Base-by-base conservation (phyloP, 92 coral and sea anemone genomes). In the Epizoanthus ramosus region DNA sequence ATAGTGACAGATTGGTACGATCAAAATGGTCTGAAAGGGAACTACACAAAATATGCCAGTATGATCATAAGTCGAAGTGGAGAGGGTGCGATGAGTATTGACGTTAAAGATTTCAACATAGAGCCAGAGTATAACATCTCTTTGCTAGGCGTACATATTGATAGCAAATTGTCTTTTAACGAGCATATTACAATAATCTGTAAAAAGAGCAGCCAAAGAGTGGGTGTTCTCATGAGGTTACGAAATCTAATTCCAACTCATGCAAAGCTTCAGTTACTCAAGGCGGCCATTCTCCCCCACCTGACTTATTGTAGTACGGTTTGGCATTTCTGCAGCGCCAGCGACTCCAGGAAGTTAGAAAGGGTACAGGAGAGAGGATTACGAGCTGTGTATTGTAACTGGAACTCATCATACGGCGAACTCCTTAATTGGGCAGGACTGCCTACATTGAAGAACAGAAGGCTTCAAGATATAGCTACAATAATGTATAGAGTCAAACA, bases 41-140 rank as follows among this genome's bases (percentile, higher is more conserved):
- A 76, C 82, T 76, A 58, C 24, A 76, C 63, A 50, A 75, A 57
- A 66, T 76, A 58, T 28, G 82, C 69, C 23, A 57, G 82, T 21
- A 76, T 76, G 82, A 76, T 76, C 41, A 74, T 52, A 41, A 54
- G 70, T 13, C 41, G 37, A 50, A 31, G 69, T 3, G 82, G 67
- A 23, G 35, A 77, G 71, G 66, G 70, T 59, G 83, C 59, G 45
- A 79, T 60, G 58, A 79, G 57, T 79, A 79, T 79, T 68, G 57
- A 75, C 4, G 81, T 75, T n/a, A 75, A 75, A 64, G 68, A 75
- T 47, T 79, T 79, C 56, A 79, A 54, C 53, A 79, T 79, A 59
- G 83, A 79, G 83, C 71, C 83, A 16, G 83, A 79, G 68, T 54
- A 79, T 13, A 79, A 53, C 59, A 79, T 79, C 71, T 59, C 83